A percentile compares a stretch with the other conserved stretches of the same genome.
Conservation (phyloP, 2,888 invertebrate genomes). For the Lysandra coridon region DNA sequence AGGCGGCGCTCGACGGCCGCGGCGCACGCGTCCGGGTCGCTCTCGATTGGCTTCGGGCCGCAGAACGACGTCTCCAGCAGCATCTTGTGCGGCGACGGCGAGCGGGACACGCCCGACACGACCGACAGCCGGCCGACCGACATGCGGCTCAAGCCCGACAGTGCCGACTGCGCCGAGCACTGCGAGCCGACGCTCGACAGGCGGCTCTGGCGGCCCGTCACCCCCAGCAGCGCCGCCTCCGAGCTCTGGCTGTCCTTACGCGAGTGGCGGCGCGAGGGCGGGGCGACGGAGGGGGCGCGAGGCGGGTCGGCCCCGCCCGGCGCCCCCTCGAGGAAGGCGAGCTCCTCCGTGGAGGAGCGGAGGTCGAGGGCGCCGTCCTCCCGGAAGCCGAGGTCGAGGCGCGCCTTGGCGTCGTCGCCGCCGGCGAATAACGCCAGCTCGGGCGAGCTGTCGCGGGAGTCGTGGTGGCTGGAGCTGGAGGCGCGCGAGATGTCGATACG, state of each 20-base stretch:
- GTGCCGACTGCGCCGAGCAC: conserved; percentile 82
- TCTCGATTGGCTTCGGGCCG: conserved; percentile 87
- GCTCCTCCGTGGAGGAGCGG: conserved; percentile 92
- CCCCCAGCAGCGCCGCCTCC: conserved; percentile 87
- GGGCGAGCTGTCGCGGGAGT: conserved; percentile 91
- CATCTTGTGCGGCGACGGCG: conserved; percentile 95
- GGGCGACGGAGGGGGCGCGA: conserved; percentile 61
- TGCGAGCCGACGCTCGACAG: conserved; percentile 91
- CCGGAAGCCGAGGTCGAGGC: conserved; percentile 80
- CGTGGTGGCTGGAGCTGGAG: conserved; percentile 93
- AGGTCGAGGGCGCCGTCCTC: conserved; percentile 92
- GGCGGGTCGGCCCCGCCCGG: conserved; percentile 62
- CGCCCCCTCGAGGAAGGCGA: conserved; percentile 87
- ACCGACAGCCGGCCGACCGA: conserved; percentile 62
- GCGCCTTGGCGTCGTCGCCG: conserved; percentile 51
- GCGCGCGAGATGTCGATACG: conserved; percentile 94
- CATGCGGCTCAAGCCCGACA: conserved; percentile 61
- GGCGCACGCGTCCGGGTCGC: conserved; percentile 71
- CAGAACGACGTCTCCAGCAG: conserved; percentile 94
- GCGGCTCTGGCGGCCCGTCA: conserved; percentile 90
- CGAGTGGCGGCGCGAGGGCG: conserved; percentile 69
- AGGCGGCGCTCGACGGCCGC: conserved; percentile 72
- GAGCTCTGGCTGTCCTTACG: conserved; percentile 88
- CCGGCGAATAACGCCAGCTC: conserved; percentile 89
- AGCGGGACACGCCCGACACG: conserved; percentile 82